Conservation (phyloP, 2,888 invertebrate genomes). For the Omphaloscelis lunosa region DNA sequence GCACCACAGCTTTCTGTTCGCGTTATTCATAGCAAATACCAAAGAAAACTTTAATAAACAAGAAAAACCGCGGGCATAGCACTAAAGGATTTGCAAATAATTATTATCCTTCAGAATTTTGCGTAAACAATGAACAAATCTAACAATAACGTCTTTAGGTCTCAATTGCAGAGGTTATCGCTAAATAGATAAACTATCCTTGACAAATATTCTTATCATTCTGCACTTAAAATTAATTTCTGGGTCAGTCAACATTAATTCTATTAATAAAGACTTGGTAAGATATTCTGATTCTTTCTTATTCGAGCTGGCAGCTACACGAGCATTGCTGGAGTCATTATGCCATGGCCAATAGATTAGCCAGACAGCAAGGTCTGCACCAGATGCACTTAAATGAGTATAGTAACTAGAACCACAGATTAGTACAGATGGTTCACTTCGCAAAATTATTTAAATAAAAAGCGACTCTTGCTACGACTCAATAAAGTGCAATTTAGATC, state of each 20-base stretch:
- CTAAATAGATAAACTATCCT: conserved; percentile 32
- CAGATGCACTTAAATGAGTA: too few species aligned
- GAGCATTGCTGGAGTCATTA: neutral
- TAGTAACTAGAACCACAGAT: too few species aligned
- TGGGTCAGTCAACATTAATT: conserved; percentile 28
- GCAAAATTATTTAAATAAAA: too few species aligned
- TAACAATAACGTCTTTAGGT: neutral
- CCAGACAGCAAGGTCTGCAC: too few species aligned
- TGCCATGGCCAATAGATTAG: neutral
- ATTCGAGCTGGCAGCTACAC: neutral
- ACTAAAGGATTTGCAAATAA: too few species aligned
- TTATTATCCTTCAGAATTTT: neutral
- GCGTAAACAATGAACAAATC: conserved; percentile 28
- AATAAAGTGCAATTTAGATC: too few species aligned
- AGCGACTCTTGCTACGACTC: too few species aligned
- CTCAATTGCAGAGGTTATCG: conserved; percentile 45
- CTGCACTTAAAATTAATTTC: conserved; percentile 35
- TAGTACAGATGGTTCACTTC: too few species aligned
- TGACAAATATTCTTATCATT: conserved; percentile 43
- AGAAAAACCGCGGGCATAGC: too few species aligned
- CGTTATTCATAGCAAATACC: too few species aligned
- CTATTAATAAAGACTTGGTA: conserved; percentile 6
- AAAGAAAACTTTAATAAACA: too few species aligned
- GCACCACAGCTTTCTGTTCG: too few species aligned
- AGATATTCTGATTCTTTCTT: neutral